Evolutionary conservation across 2,888 invertebrate genomes (phyloP).

Genomic region (Argyresthia albistria): DNA sequence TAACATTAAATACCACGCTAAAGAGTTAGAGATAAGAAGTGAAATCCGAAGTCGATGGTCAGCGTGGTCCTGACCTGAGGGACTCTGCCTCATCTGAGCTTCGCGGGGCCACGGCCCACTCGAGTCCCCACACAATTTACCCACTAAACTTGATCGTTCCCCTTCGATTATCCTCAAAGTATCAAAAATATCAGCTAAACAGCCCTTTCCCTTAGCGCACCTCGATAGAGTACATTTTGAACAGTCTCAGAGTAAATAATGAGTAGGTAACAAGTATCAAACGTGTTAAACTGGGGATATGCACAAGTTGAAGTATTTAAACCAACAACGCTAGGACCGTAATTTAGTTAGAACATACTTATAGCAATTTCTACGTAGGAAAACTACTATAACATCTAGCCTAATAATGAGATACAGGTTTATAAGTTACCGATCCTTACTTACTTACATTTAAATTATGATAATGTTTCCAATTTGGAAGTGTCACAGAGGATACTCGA

Average conservation of each 20-base stretch:
- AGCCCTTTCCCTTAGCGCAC: constrained; percentile 70
- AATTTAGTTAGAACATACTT: constrained; percentile 20
- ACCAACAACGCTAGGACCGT: constrained; percentile 52
- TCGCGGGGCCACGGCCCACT: neutral
- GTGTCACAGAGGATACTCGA: constrained; percentile 12
- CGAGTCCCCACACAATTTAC: neutral
- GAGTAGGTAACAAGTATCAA: constrained; percentile 67
- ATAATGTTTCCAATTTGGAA: constrained; percentile 27
- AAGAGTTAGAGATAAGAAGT: constrained; percentile 44
- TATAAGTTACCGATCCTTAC: constrained; percentile 26
- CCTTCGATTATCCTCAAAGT: constrained; percentile 67
- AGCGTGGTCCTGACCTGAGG: neutral
- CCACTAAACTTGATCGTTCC: constrained; percentile 41
- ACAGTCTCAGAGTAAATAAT: constrained; percentile 72
- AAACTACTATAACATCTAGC: constrained; percentile 54
- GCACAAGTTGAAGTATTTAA: constrained; percentile 58
- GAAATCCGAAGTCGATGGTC: constrained; percentile 17
- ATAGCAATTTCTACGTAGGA: constrained; percentile 49
- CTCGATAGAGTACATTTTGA: constrained; percentile 65
- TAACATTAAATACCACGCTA: constrained; percentile 62
- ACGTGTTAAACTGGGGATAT: constrained; percentile 59
- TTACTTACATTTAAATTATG: constrained; percentile 43
- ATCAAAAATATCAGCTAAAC: constrained; percentile 72
- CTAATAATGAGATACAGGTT: constrained; percentile 37
- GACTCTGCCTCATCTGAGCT: neutral